Base-by-base conservation (phyloP, 53 echinoderm and acorn worm genomes). In the Astropecten irregularis region DNA sequence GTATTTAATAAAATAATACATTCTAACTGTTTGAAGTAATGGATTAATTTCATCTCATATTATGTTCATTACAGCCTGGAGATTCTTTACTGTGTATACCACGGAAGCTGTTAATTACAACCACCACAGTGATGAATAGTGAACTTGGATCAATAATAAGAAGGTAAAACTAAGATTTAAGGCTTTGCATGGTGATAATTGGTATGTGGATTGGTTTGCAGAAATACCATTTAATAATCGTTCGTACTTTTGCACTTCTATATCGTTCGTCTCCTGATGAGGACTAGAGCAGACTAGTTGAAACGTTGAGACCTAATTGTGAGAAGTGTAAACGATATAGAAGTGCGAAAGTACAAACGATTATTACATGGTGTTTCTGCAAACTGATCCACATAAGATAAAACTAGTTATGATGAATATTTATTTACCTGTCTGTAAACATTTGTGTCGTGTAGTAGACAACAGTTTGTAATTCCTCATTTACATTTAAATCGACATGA, bases 21-120 rank as follows among this genome's bases (percentile, higher is more conserved):
- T n/a, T n/a, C n/a, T n/a, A n/a, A n/a, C n/a, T n/a, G n/a, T n/a
- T n/a, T n/a, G n/a, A n/a, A n/a, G n/a, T n/a, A n/a, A n/a, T n/a
- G n/a, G n/a, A n/a, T n/a, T n/a, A n/a, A n/a, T 66, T 33, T 66
- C 20, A 66, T 35, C 36, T 40, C 21, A 2, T 16, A 64, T 25
- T 55, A 39, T 51, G 37, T 34, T 46, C 56, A n/a, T 16, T 48
- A 26, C 64, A 95, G 92, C 31, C 65, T 39, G 92, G 85, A 28
- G 95, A 92, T 71, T 40, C 54, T 25, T 40, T 95, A 25, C 25
- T 92, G 42, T 81, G 72, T 16, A 81, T 95, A 33, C 92, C 95
- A 8, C 48, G 69, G 19, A 59, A 51, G 22, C 69, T 95, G 47
- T 73, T 95, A 5, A 91, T 95, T 28, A 95, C 90, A n/a, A 82